Evolutionary conservation across 2,888 invertebrate species (phyloP), one percentile per base, ranked within the genome.

Genomic region (Platycnemis pennipes): DNA sequence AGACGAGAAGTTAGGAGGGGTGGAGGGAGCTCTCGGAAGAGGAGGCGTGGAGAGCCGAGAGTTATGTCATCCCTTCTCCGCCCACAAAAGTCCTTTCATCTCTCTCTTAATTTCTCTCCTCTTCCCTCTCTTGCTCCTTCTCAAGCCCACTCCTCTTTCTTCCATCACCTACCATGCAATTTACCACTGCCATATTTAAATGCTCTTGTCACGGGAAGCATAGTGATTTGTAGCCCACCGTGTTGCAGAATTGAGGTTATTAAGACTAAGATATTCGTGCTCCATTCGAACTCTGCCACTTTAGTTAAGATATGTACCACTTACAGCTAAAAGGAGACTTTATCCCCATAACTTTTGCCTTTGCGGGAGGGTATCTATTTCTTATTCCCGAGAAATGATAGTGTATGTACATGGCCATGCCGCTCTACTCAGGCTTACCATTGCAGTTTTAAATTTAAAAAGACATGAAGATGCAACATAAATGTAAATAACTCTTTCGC

Each of bases 111-210:
- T 89, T 53, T 53, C 77, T 89, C 45, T 31, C 37, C 22, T n/a
- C 91, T n/a, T n/a, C 91, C 42, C 63, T 44, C 69, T 19, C 53
- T 8, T 19, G 91, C 44, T n/a, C 19, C 69, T 13, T 42, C 8
- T 7, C 87, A 44, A 44, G 3, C 87, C 53, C 53, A 53, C 8
- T 22, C 53, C 13, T 22, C 19, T 37, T 44, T 56, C 42, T 7
- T 26, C 56, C 13, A 42, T 26, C 63, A 63, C 11, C n/a, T 89
- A 89, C 11, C n/a, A 44, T 26, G 45, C 45, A 89, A 44, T 69
- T 91, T 45, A n/a, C 63, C 26, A 37, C 53, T n/a, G 88, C 53
- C 45, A 53, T 89, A 53, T 56, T 63, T 91, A 63, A 77, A n/a
- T 37, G 13, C 37, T 77, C 77, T 77, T 77, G 37, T 37, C 37